Percentiles rank a stretch among this genome's conserved stretches.
Evolutionary conservation across 2,113 vertebrate genomes (phyloP).

Genomic region (Urocynchramus pylzowi): DNA sequence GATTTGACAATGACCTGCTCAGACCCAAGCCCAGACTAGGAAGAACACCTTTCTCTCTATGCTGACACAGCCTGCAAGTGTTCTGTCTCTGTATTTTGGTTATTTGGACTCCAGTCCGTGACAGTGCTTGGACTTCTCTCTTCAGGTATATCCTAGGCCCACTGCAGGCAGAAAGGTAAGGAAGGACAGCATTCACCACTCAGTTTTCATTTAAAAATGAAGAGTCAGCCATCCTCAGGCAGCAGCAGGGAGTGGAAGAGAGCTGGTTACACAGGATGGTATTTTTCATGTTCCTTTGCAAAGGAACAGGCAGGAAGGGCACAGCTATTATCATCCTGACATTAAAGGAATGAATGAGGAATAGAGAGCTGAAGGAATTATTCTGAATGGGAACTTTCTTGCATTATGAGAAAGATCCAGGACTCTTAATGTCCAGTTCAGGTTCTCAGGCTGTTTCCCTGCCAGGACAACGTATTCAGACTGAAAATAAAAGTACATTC

Average conservation of each 20-base stretch:
- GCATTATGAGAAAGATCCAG: accelerated
- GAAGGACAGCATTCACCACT: background rate
- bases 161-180: background rate
- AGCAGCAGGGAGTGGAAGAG: background rate
- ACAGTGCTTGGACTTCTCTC: background rate
- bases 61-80: too few relatives aligned
- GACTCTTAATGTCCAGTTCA: background rate
- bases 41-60: accelerated
- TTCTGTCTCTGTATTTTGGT: background rate
- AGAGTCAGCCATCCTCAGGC: background rate
- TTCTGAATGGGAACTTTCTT: background rate
- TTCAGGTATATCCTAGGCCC: background rate
- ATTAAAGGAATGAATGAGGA: background rate
- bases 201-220: background rate
- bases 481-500: background rate
- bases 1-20: background rate
- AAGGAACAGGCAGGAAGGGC: background rate
- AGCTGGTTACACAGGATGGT: background rate
- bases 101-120: background rate
- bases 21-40: background rate
- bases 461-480: background rate
- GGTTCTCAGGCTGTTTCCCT: background rate
- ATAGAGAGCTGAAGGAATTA: background rate
- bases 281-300: background rate
- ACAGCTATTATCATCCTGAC: background rate